Base-by-base conservation (phyloP, 1,140 invertebrate genomes). In the Tribolium castaneum region DNA sequence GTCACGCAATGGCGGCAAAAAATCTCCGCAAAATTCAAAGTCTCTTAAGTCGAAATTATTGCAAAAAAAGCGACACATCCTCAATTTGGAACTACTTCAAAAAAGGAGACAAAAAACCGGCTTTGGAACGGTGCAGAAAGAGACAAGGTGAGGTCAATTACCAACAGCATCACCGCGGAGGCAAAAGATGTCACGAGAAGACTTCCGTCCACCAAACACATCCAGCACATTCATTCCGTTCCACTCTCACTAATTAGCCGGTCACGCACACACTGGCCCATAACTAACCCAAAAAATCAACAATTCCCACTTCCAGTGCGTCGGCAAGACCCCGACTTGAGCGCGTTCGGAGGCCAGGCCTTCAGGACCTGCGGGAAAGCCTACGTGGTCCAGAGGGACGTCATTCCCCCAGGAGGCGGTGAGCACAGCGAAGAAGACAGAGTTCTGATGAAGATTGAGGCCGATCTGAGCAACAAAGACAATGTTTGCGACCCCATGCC, bases 311-410 rank as follows among this genome's bases (percentile, higher is more conserved):
- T 59, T 59, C 54, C 22, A 59, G 54, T 10, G 1, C 14, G 22
- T 22, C 54, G 54, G 1, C 3, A n/a, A 9, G 81, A 84, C 59
- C 82, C 79, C 6, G 83, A 84, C 54, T 39, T 84, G 14, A 80
- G 76, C 7, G 12, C 76, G 7, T 80, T 83, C 34, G 84, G 81
- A 6, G 85, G 84, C 2, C 72, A 78, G n/a, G 80, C 77, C 1
- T 86, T 81, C 76, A 72, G 78, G 72, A 85, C 84, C 1, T 85
- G 83, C 49, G 85, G 85, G 9, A 52, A 78, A 0, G 85, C 83
- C 5, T 85, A 85, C 62, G 59, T 86, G 22, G 76, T 86, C 13
- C 84, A 86, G 74, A 82, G 82, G 59, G 80, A 83, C 10, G 72
- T 16, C 5, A 39, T 79, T 4, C 52, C 77, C n/a, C 12, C 35